A percentile compares a stretch with the other conserved stretches of the same genome.
phyloP scores from a whole-genome alignment of 2,113 vertebrate genomes.

The Girardinichthys multiradiatus region DNA sequence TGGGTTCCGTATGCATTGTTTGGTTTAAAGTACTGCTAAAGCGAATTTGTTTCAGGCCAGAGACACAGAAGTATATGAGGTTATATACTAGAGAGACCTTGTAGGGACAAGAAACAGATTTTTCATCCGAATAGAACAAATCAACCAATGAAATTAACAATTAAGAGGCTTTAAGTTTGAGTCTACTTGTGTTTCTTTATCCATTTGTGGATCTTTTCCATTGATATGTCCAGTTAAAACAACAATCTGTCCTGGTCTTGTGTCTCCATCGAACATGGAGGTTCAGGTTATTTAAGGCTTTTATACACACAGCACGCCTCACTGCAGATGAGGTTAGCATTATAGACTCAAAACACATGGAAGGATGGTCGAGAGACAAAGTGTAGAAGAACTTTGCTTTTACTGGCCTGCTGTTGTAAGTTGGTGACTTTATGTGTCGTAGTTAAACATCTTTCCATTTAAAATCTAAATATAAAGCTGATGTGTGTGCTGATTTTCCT shows the following conservation, averaged over 20 bases:
- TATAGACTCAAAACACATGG: slow-evolving; percentile 19
- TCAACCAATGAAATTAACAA: background rate
- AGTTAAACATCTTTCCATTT: slow-evolving; percentile 18
- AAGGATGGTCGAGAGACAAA: slow-evolving; percentile 15
- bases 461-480: slow-evolving; percentile 41
- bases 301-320: slow-evolving; percentile 73
- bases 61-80: background rate
- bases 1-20: background rate
- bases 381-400: slow-evolving; percentile 25
- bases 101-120: too few species aligned
- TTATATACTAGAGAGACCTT: background rate
- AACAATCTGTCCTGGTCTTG: slow-evolving; percentile 30
- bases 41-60: background rate
- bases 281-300: slow-evolving; percentile 51
- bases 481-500: background rate
- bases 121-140: background rate
- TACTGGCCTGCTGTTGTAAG: slow-evolving; percentile 3
- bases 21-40: background rate
- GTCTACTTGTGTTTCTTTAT: background rate
- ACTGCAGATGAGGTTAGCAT: slow-evolving; percentile 71
- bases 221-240: slow-evolving; percentile 24
- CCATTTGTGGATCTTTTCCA: slow-evolving; percentile 52
- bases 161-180: background rate
- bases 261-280: slow-evolving; percentile 25
- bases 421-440: slow-evolving; percentile 1